Conservation (phyloP, 1,140 invertebrate species). For the Papilio xuthus region DNA sequence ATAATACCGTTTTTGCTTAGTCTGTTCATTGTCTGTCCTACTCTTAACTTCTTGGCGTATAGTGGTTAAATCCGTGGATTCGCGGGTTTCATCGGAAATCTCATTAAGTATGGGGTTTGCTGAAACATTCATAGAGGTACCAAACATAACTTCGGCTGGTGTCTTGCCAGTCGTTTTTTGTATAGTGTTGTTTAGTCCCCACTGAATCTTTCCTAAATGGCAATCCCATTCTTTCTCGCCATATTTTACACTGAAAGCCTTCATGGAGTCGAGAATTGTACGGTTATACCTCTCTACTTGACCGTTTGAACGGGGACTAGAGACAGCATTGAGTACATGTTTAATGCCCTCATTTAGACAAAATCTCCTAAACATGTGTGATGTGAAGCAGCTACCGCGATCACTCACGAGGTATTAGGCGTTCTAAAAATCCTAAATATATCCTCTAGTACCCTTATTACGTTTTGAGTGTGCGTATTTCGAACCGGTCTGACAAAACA, state of each 20-base stretch:
- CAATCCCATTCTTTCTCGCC: slow-evolving; percentile 49
- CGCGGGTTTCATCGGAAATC: slow-evolving; percentile 6
- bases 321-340: slow-evolving; percentile 49
- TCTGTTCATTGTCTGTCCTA: slow-evolving; percentile 36
- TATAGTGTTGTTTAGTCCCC: slow-evolving; percentile 44
- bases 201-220: slow-evolving; percentile 43
- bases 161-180: slow-evolving; percentile 44
- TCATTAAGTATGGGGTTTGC: slow-evolving; percentile 43
- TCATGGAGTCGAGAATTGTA: no score
- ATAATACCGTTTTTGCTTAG: slow-evolving; percentile 42
- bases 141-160: slow-evolving; percentile 46
- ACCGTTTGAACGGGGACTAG: slow-evolving; percentile 47
- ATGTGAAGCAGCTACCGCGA: slow-evolving; percentile 49
- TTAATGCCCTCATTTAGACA: slow-evolving; percentile 43
- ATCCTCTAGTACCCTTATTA: slow-evolving; percentile 43
- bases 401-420: slow-evolving; percentile 48
- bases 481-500: slow-evolving; percentile 44
- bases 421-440: slow-evolving; percentile 46
- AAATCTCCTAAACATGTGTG: slow-evolving; percentile 44
- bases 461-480: slow-evolving; percentile 44
- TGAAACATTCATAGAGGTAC: slow-evolving; percentile 41
- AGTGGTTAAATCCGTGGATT: slow-evolving; percentile 9
- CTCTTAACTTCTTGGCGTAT: slow-evolving; percentile 39
- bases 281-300: slow-evolving; percentile 51
- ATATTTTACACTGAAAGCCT: slow-evolving; percentile 40